Percentiles rank a stretch among this genome's conserved stretches.
These are phyloP conservation scores for Metacarcinus magister DNA, from an alignment of 2,888 invertebrate genomes.

Conservation along the genomic window DNA sequence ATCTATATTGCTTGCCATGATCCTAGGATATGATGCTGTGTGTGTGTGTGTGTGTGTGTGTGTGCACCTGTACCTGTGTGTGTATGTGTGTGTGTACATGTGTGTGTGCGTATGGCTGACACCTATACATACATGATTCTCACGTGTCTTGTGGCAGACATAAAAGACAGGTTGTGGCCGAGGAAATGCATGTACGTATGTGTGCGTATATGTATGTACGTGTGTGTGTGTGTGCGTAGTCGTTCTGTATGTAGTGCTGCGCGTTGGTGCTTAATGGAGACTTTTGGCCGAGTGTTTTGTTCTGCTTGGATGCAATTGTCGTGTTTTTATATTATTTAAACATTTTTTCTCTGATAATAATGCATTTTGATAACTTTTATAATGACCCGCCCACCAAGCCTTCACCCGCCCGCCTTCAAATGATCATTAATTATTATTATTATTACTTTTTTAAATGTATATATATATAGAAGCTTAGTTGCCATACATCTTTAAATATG, in stretches of 20 bases:
- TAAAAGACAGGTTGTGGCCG: slow-evolving; percentile 55
- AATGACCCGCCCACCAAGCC: not conserved
- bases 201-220: not conserved
- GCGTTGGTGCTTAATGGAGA: slow-evolving; percentile 9
- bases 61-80: slow-evolving; percentile 14
- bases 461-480: not conserved
- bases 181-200: not conserved
- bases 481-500: not conserved
- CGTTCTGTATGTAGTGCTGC: not conserved
- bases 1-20: slow-evolving; percentile 73
- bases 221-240: not conserved
- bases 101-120: slow-evolving; percentile 44
- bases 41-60: slow-evolving; percentile 2
- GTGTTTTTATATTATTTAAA: too few species aligned
- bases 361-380: slow-evolving; percentile 4
- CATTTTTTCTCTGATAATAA: not conserved
- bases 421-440: not conserved
- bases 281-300: not conserved
- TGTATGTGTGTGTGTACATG: not conserved
- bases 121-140: slow-evolving; percentile 65
- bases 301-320: not conserved
- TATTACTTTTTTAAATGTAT: too few species aligned
- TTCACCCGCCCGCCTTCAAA: not conserved
- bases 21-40: slow-evolving; percentile 65
- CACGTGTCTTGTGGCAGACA: slow-evolving; percentile 72